A percentile compares a stretch with the other conserved stretches of the same genome.
phyloP scores from a whole-genome alignment of 64 coral and sea anemone species.

The Montipora sp. region DNA sequence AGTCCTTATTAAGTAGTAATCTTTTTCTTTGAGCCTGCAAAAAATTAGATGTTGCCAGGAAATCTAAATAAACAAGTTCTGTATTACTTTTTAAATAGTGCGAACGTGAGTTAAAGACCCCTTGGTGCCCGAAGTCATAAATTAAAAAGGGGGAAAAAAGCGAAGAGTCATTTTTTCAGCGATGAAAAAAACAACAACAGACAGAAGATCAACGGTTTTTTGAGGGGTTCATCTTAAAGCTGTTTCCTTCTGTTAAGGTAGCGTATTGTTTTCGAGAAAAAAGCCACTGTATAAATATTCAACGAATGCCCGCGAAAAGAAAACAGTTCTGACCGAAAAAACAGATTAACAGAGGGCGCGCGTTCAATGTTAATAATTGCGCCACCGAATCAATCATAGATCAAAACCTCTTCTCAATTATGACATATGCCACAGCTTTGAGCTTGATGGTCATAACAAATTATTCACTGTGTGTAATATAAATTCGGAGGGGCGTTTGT shows the following conservation, averaged over 20 bases:
- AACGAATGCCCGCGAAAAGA: slow-evolving; percentile 34
- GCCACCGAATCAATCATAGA: slow-evolving; percentile 48
- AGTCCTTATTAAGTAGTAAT: slow-evolving; percentile 41
- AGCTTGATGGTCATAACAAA: neutral
- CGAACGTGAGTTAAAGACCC: slow-evolving; percentile 22
- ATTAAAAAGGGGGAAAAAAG: neutral
- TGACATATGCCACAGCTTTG: slow-evolving; percentile 22
- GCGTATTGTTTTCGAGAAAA: slow-evolving; percentile 18
- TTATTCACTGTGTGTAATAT: slow-evolving; percentile 21
- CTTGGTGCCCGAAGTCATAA: slow-evolving; percentile 6
- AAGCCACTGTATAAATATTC: slow-evolving; percentile 35
- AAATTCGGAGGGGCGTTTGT: slow-evolving; percentile 27
- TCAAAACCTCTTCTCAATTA: neutral
- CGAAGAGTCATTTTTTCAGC: neutral
- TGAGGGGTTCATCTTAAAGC: slow-evolving; percentile 2
- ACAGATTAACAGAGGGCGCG: slow-evolving; percentile 32
- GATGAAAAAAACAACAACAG: neutral
- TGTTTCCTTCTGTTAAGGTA: slow-evolving; percentile 44
- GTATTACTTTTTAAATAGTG: slow-evolving; percentile 8
- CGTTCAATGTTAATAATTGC: slow-evolving; percentile 57
- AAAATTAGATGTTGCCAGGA: slow-evolving; percentile 45
- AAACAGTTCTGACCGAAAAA: neutral
- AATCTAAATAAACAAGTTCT: slow-evolving; percentile 58
- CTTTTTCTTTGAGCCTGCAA: slow-evolving; percentile 21
- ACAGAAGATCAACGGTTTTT: neutral